phyloP scores from a whole-genome alignment of 2,797 vertebrate genomes.

The Dryobates pubescens region DNA sequence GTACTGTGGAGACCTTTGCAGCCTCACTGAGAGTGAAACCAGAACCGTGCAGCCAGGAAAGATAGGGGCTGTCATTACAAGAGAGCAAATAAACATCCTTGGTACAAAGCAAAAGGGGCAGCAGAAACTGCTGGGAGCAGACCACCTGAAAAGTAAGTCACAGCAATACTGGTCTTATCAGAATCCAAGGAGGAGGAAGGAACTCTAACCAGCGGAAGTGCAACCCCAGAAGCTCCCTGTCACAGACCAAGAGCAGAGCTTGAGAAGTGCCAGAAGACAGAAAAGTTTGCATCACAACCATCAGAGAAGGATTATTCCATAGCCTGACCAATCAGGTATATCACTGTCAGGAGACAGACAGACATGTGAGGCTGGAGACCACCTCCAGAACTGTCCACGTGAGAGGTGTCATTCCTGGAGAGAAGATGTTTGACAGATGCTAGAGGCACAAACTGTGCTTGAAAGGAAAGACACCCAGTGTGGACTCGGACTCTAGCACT shows the following conservation, averaged over 20 bases:
- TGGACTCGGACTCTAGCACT: background rate
- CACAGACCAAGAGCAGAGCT: background rate
- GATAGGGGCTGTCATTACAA: background rate
- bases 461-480: background rate
- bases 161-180: background rate
- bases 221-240: background rate
- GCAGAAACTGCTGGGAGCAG: background rate
- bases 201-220: background rate
- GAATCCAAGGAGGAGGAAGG: background rate
- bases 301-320: background rate
- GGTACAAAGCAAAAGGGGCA: background rate
- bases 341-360: background rate
- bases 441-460: background rate
- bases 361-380: background rate
- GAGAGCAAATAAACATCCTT: background rate
- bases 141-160: background rate
- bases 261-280: background rate
- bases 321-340: background rate
- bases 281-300: slow-evolving; percentile 11
- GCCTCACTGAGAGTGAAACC: background rate
- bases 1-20: background rate
- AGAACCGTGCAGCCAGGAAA: background rate
- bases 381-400: background rate
- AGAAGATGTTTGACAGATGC: background rate
- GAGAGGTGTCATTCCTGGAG: background rate